phyloP scores from a whole-genome alignment of 2,797 vertebrate species.

The Muscicapa comitata region DNA sequence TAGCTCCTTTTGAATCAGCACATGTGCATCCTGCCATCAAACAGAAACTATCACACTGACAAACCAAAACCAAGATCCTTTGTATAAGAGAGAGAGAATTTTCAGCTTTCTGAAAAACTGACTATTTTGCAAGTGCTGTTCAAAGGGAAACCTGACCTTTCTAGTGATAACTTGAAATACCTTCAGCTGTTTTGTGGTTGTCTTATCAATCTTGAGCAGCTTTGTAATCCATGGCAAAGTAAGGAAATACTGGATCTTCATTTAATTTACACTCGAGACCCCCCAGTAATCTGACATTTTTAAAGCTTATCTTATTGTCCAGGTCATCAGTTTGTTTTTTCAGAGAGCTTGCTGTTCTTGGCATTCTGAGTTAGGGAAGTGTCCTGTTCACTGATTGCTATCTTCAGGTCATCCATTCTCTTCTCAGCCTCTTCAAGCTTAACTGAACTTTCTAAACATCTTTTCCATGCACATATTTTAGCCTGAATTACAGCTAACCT shows the following conservation, averaged over 20 bases:
- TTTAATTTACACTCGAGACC: conserved; percentile 23
- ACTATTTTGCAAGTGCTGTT: background rate
- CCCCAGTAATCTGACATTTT: conserved; percentile 58
- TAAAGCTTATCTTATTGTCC: conserved; percentile 62
- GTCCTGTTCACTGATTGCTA: conserved; percentile 22
- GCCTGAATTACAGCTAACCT: conserved; percentile 26
- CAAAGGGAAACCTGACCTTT: background rate
- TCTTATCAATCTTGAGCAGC: conserved; percentile 11
- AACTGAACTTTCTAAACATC: conserved; percentile 12
- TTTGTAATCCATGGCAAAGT: conserved; percentile 13
- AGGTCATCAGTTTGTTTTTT: conserved; percentile 54
- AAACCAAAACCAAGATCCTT: background rate
- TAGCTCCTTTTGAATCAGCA: background rate
- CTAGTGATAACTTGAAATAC: background rate
- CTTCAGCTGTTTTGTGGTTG: background rate
- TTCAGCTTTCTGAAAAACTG: background rate
- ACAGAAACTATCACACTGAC: background rate
- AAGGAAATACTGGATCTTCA: background rate
- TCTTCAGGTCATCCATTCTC: conserved; percentile 44
- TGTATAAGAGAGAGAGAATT: background rate
- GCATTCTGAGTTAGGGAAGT: conserved; percentile 30
- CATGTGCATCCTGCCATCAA: background rate
- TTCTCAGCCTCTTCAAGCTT: conserved; percentile 21
- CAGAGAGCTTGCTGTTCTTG: conserved; percentile 10
- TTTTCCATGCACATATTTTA: conserved; percentile 15